phyloP scores from a whole-genome alignment of 2,797 vertebrate species.

The Simalia tracyae region DNA sequence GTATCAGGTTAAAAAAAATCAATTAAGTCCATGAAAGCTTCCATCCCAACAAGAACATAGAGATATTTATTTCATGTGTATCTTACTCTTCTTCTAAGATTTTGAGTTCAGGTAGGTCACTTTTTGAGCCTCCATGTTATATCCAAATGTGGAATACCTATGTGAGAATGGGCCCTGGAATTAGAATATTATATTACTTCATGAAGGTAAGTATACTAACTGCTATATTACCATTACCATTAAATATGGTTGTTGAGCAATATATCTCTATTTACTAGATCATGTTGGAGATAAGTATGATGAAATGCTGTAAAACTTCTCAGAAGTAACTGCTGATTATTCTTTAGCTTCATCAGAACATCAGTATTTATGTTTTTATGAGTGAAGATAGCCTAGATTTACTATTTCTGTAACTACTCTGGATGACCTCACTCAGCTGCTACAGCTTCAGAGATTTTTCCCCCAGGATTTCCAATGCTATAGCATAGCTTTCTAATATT shows the following conservation, averaged over 20 bases:
- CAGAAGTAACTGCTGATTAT: background rate
- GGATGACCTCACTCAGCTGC: background rate
- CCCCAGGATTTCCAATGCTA: background rate
- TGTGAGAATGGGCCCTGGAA: background rate
- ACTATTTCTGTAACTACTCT: background rate
- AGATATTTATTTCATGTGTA: background rate
- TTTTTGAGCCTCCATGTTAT: background rate
- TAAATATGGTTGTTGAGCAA: background rate
- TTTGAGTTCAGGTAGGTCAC: too few species aligned
- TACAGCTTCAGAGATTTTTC: background rate
- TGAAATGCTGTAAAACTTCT: background rate
- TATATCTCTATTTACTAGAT: background rate
- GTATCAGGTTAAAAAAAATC: background rate
- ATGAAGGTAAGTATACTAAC: background rate
- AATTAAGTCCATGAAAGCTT: background rate
- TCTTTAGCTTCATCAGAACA: background rate
- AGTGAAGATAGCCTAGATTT: background rate
- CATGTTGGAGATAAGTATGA: background rate
- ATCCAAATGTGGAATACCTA: background rate
- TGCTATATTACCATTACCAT: background rate
- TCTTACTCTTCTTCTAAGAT: background rate
- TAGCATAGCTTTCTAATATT: background rate
- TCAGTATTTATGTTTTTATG: background rate
- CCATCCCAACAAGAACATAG: background rate
- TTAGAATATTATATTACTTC: background rate